Percentiles rank a stretch among this genome's conserved stretches.
Conservation (phyloP, 2,888 invertebrate species). For the Graphium colonna region DNA sequence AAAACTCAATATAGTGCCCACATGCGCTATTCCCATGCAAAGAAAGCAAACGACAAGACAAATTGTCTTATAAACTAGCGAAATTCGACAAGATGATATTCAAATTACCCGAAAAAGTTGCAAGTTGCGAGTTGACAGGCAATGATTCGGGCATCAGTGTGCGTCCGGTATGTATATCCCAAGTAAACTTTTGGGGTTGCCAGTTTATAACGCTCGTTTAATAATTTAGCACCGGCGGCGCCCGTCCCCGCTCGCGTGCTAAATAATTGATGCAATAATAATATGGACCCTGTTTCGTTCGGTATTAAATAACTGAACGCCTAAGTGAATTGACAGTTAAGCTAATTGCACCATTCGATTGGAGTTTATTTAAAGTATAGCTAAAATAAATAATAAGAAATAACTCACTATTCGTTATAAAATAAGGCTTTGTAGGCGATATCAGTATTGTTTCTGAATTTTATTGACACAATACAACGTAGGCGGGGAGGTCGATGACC, state of each 20-base stretch:
- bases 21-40: no score
- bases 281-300: conserved; percentile 54
- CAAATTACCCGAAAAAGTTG: background rate
- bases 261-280: conserved; percentile 76
- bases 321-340: conserved; percentile 3
- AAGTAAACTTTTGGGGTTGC: conserved; percentile 61
- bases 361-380: no score
- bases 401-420: no score
- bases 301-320: conserved; percentile 50
- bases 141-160: conserved; percentile 59
- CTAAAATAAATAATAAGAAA: no score
- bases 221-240: conserved; percentile 67
- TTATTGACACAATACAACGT: no score
- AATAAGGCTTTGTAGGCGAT: no score
- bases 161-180: conserved; percentile 48
- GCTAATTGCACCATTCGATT: background rate
- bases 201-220: conserved; percentile 73
- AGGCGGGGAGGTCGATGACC: no score
- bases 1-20: no score
- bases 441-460: no score
- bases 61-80: no score
- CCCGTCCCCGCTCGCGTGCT: conserved; percentile 57
- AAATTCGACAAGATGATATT: no score
- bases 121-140: conserved; percentile 19
- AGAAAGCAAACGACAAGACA: no score